Percentiles rank a stretch among this genome's conserved stretches.
These are phyloP conservation scores for Cydia splendana DNA, from an alignment of 1,140 invertebrate genomes.

Conservation along the genomic window DNA sequence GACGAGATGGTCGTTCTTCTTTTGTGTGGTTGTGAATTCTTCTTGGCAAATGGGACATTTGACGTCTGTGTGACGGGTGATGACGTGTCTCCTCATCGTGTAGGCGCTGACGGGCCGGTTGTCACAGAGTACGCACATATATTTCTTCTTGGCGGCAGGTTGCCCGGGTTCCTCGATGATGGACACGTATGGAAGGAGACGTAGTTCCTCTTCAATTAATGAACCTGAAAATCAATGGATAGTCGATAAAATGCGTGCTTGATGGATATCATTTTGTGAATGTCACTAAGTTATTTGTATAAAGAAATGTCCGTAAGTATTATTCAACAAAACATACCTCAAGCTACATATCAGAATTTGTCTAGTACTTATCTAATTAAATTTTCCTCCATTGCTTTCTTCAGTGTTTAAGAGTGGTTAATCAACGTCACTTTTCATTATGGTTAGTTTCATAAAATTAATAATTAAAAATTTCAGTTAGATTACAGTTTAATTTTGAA, in stretches of 20 bases:
- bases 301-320: neutral
- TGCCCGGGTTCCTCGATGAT: neutral
- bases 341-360: neutral
- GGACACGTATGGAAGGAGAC: neutral
- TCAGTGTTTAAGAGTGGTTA: neutral
- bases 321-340: neutral
- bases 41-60: conserved; percentile 2
- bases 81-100: neutral
- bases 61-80: neutral
- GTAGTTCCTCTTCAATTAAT: neutral
- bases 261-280: neutral
- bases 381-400: neutral
- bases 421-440: too few relatives aligned
- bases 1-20: conserved; percentile 10
- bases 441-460: too few relatives aligned
- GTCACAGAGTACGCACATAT: conserved; percentile 31
- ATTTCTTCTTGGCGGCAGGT: neutral
- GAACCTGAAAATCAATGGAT: neutral
- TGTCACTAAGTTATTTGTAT: neutral
- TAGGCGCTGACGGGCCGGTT: neutral
- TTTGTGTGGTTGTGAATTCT: neutral
- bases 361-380: neutral
- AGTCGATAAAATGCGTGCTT: neutral
- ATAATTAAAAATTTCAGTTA: too few relatives aligned
- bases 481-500: too few relatives aligned